Evolutionary conservation across 1,140 invertebrate genomes (phyloP).

Genomic region (Calephelis virginiensis): DNA sequence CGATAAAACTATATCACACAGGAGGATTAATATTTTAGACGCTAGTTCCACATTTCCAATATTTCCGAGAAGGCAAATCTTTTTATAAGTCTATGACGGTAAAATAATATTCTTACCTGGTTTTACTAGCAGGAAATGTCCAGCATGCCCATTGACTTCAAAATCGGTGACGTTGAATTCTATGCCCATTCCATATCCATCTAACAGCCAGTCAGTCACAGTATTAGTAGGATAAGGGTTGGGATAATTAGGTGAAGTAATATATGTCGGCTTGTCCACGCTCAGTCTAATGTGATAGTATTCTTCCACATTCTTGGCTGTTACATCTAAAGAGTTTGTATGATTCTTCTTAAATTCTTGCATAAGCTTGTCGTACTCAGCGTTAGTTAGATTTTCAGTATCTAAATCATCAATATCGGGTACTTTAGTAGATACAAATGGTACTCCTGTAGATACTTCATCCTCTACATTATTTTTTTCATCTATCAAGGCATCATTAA

Average conservation of each 20-base stretch:
- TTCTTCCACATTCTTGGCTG: constrained; percentile 11
- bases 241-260: constrained; percentile 55
- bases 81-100: not conserved
- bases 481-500: constrained; percentile 42
- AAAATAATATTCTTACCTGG: constrained; percentile 42
- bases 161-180: constrained; percentile 63
- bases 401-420: constrained; percentile 6
- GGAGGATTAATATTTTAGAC: no score
- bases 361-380: constrained; percentile 37
- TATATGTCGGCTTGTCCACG: constrained; percentile 35
- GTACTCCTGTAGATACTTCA: constrained; percentile 16
- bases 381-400: constrained; percentile 32
- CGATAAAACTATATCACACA: no score
- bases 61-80: no score
- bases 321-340: constrained; percentile 17
- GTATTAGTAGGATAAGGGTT: constrained; percentile 48
- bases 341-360: constrained; percentile 28
- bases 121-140: constrained; percentile 57
- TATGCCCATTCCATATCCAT: constrained; percentile 56
- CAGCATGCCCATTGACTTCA: constrained; percentile 45
- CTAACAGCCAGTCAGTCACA: constrained; percentile 57
- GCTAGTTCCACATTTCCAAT: no score
- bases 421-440: not conserved
- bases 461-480: constrained; percentile 22
- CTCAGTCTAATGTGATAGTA: constrained; percentile 27